Evolutionary conservation across 2,113 vertebrate genomes (phyloP), one percentile per base, ranked within the genome.

Genomic region (Carollia perspicillata): DNA sequence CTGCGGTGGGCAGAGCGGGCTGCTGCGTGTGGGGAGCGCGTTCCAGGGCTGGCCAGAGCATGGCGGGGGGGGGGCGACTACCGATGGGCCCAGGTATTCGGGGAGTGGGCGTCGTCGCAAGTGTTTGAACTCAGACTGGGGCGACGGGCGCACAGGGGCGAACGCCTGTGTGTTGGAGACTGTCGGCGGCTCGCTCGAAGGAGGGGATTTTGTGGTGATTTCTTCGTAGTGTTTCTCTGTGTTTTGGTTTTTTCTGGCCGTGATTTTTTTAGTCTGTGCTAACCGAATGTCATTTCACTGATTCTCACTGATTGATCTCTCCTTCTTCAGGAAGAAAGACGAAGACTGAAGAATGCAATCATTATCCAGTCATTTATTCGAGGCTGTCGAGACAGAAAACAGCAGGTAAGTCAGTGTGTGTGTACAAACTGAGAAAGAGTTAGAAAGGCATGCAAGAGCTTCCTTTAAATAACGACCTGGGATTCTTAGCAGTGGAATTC

Each of bases 341-440:
- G 99, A 98, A 99, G 99, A 90, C 95, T 99, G 97, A 99, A 99
- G 98, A 99, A 99, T 98, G 99, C 99, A 95, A 98, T 99, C 95
- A 99, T 99, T 94, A 99, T 99, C 96, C 99, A 99, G 98, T 99
- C 99, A 13, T 99, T 99, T 97, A 98, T 99, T 88, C 98, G 99
- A 84, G 99, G 99, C 26, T 99, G 99, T 97, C 99, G 99, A 98
- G 99, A 99, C 97, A 98, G 99, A 96, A 99, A 99, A 97, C 99
- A 99, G 94, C 99, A 99, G 98, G 99, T 99, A 98, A 80, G 98
- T 98, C 89, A 87, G 87, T 89, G 84, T 92, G 44, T 89, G 87
- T 89, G 84, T 92, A 51, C 9, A 26, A 22, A n/a, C 20, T 35
- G 55, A 69, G 37, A 40, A 80, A 91, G n/a, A 35, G 17, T 49